Percentiles rank a stretch among this genome's conserved stretches.
Conservation (phyloP, 2,888 invertebrate species). For the Zygogramma bicolorata region DNA sequence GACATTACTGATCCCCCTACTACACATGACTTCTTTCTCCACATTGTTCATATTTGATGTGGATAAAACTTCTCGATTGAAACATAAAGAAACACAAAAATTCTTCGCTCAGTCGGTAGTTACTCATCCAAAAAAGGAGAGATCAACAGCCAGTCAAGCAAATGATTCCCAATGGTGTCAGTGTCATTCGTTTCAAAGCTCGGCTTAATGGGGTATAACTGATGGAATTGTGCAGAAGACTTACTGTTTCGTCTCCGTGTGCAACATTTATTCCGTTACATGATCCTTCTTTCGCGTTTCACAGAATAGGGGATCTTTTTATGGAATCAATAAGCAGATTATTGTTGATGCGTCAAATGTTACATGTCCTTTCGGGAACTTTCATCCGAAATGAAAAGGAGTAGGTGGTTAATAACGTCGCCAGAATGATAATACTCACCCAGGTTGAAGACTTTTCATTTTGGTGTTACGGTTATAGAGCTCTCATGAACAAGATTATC, state of each 20-base stretch:
- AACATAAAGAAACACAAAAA: conserved; percentile 35
- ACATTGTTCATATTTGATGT: neutral
- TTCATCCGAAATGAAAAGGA: no score
- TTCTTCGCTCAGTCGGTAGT: conserved; percentile 27
- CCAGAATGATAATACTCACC: no score
- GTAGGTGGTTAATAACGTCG: no score
- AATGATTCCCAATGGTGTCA: conserved; percentile 36
- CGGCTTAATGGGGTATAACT: conserved; percentile 31
- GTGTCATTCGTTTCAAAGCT: conserved; percentile 33
- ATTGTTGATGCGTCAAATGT: no score
- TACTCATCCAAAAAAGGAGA: conserved; percentile 26
- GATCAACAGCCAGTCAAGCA: conserved; percentile 39
- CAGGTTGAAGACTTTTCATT: no score
- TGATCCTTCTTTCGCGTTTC: neutral
- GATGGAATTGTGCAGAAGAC: conserved; percentile 19
- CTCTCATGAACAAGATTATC: no score
- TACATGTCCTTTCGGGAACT: no score
- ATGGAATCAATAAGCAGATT: neutral
- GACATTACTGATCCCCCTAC: neutral
- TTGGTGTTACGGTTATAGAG: no score
- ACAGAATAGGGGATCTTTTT: neutral
- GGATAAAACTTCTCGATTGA: conserved; percentile 15
- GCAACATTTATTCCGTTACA: neutral
- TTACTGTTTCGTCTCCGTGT: neutral
- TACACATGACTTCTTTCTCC: neutral